These are phyloP conservation scores for Barypeithes pellucidus DNA, from an alignment of 2,888 invertebrate species.

Conservation along the genomic window DNA sequence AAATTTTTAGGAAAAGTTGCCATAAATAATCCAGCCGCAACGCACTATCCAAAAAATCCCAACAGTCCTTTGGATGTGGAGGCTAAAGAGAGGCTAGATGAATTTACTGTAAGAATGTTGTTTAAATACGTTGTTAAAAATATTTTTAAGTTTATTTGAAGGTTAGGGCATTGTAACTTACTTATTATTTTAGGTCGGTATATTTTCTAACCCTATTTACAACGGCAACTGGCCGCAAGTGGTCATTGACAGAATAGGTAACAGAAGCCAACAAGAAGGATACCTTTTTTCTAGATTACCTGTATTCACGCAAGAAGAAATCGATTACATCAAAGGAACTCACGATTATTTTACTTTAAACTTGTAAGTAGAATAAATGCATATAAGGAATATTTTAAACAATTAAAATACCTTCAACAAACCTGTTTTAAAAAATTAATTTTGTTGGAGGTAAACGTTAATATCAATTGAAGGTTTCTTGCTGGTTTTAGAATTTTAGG, in stretches of 20 bases:
- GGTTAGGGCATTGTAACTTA: no score
- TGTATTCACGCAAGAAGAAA: conserved; percentile 75
- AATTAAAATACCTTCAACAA: no score
- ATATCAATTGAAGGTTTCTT: no score
- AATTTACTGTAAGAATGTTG: neutral
- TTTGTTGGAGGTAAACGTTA: no score
- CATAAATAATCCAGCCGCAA: neutral
- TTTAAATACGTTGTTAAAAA: neutral
- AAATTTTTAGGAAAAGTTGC: neutral
- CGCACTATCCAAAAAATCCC: neutral
- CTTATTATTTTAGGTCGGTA: conserved; percentile 49
- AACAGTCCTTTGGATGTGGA: neutral
- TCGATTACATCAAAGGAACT: conserved; percentile 75
- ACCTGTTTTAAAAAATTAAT: no score
- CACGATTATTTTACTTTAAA: conserved; percentile 72
- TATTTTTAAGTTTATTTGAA: neutral
- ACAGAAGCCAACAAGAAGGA: conserved; percentile 69
- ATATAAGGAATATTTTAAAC: no score
- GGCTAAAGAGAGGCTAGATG: neutral
- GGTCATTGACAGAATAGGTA: conserved; percentile 76
- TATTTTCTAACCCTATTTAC: conserved; percentile 75
- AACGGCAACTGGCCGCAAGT: conserved; percentile 78
- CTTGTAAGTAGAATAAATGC: conserved; percentile 44
- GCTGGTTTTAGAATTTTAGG: no score
- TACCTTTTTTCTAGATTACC: conserved; percentile 78